Base-by-base conservation (phyloP, 1,140 invertebrate species). In the Marisa cornuarietis region DNA sequence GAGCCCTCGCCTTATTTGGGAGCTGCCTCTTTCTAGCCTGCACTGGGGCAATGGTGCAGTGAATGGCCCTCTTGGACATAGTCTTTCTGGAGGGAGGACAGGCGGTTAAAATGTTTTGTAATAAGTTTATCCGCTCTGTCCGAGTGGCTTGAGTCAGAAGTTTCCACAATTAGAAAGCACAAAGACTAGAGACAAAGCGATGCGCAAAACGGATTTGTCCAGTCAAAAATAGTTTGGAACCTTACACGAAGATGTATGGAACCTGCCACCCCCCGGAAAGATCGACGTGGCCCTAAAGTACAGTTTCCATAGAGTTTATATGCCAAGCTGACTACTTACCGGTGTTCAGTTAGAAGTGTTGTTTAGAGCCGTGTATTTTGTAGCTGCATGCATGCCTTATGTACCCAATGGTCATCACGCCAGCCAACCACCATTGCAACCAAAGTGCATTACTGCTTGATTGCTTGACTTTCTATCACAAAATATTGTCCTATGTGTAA, bases 331-430 rank as follows among this genome's bases (percentile, higher is more conserved):
- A 18, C 31, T 52, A n/a, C 49, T 22, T 18, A 69, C 14, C 20
- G 22, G 62, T 52, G 65, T 79, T 79, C 80, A 81, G 80, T 81
- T 78, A 79, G 80, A 76, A 74, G 79, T 78, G 76, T 83, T 83
- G 82, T 82, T 83, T 81, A 83, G 82, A 83, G 82, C 82, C 82
- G 82, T 83, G 73, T 71, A 79, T 73, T 74, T 79, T 79, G 78
- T 79, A 79, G 76, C 83, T 86, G 85, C 85, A 86, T 86, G 85
- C 85, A 86, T 86, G 82, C 84, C 83, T 80, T 81, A 84, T 83
- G n/a, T 54, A 58, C 68, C 79, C 76, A 79, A 79, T 79, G 79
- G 69, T 82, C 74, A 76, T 75, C 26, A 75, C 58, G 22, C 76
- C 62, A 77, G 49, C 63, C 62, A 16, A 16, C 51, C n/a, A 42